Evolutionary conservation across 2,888 invertebrate species (phyloP).

Genomic region (Schizotus pectinicornis): DNA sequence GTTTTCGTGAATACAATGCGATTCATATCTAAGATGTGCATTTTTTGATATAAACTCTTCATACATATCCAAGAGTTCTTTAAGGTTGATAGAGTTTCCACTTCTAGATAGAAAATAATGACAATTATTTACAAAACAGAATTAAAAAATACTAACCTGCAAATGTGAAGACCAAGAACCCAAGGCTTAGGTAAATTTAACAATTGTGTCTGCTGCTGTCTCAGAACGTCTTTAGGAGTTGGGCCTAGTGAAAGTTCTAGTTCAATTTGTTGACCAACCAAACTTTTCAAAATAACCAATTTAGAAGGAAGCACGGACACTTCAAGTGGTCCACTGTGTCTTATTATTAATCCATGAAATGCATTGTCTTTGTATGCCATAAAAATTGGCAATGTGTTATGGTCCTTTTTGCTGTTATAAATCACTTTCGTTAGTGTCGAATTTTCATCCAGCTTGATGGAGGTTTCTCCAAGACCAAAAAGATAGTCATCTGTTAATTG

Average conservation of each 20-base stretch:
- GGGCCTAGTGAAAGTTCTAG: conserved; percentile 63
- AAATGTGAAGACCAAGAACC: conserved; percentile 59
- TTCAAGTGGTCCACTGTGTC: conserved; percentile 64
- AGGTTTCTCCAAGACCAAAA: conserved; percentile 64
- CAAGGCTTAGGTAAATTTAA: conserved; percentile 52
- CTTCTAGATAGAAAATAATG: conserved; percentile 40
- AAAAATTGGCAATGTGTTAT: conserved; percentile 61
- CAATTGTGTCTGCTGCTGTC: conserved; percentile 41
- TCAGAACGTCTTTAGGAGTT: conserved; percentile 59
- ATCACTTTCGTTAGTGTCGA: conserved; percentile 53
- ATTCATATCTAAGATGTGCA: conserved; percentile 44
- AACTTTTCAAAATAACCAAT: conserved; percentile 63
- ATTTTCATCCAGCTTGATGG: conserved; percentile 52
- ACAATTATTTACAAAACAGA: background rate
- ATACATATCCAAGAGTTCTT: conserved; percentile 43
- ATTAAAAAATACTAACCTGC: conserved; percentile 48
- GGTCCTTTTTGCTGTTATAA: conserved; percentile 59
- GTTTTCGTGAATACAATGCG: conserved; percentile 60
- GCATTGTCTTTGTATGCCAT: conserved; percentile 61
- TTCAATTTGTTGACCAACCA: conserved; percentile 56
- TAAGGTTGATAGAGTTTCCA: conserved; percentile 36
- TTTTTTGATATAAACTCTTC: conserved; percentile 29
- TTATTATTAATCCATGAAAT: conserved; percentile 65
- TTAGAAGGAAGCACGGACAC: conserved; percentile 62
- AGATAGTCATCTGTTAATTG: conserved; percentile 62